Percentiles rank a stretch among this genome's conserved stretches.
Conservation (phyloP, 2,797 vertebrate species). For the Anguilla anguilla region DNA sequence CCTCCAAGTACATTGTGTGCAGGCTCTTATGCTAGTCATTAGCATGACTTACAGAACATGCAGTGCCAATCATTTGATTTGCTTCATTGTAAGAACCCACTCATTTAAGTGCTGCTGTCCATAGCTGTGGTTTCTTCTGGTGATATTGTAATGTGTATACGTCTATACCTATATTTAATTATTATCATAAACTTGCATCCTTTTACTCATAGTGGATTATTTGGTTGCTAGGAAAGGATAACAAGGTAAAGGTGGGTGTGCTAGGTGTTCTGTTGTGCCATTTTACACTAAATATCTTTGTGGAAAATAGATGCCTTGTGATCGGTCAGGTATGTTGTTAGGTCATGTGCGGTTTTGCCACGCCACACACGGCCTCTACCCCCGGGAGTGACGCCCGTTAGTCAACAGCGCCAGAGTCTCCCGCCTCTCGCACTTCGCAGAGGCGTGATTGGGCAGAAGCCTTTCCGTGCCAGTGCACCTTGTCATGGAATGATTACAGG, state of each 20-base stretch:
- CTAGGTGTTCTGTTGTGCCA: neutral
- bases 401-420: neutral
- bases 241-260: neutral
- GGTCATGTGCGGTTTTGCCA: neutral
- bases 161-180: too few species aligned
- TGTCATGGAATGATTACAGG: constrained; percentile 24
- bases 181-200: too few species aligned
- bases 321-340: neutral
- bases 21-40: neutral
- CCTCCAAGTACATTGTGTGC: neutral
- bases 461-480: constrained; percentile 22
- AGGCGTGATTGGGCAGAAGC: constrained; percentile 29
- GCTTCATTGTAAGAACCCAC: neutral
- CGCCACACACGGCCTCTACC: neutral
- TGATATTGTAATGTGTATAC: neutral
- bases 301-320: neutral
- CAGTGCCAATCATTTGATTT: neutral
- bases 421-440: neutral
- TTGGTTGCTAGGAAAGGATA: neutral
- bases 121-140: neutral
- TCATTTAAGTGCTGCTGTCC: neutral
- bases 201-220: neutral
- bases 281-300: neutral
- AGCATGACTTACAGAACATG: neutral
- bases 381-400: neutral